Evolutionary conservation across 2,888 invertebrate species (phyloP).

Genomic region (Tetanocera ferruginea): DNA sequence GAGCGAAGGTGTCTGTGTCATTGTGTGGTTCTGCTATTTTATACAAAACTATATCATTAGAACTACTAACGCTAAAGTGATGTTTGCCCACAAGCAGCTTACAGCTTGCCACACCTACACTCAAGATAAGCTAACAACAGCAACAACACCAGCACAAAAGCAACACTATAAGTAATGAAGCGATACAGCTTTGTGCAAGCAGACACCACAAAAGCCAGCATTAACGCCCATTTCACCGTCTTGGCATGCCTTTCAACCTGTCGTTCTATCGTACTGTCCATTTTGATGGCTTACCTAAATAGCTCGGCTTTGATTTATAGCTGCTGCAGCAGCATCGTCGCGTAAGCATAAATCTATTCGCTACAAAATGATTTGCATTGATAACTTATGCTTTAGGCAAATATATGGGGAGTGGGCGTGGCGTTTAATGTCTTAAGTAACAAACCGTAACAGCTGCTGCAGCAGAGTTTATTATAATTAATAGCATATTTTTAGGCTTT

Average conservation of each 20-base stretch:
- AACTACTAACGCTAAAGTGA: neutral
- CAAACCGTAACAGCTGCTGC: too few relatives aligned
- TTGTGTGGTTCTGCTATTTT: neutral
- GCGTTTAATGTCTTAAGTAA: too few relatives aligned
- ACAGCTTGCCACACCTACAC: slow-evolving; percentile 8
- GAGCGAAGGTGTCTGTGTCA: neutral
- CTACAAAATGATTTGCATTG: neutral
- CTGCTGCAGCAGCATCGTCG: slow-evolving; percentile 2
- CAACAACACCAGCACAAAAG: too few relatives aligned
- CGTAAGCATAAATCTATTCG: slow-evolving; percentile 22
- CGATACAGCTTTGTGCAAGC: neutral
- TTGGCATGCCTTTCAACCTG: neutral
- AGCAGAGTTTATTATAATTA: too few relatives aligned
- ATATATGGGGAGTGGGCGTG: neutral
- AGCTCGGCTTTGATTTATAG: slow-evolving; percentile 25
- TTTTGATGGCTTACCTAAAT: neutral
- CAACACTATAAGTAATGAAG: too few relatives aligned
- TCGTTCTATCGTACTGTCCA: neutral
- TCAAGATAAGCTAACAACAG: neutral
- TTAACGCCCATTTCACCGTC: neutral
- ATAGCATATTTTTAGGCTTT: too few relatives aligned
- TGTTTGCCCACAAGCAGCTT: neutral
- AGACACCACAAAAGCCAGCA: neutral
- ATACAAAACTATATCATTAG: neutral
- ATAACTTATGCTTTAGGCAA: neutral